phyloP scores from a whole-genome alignment of 2,113 vertebrate genomes.

The Paramormyrops kingsleyae region DNA sequence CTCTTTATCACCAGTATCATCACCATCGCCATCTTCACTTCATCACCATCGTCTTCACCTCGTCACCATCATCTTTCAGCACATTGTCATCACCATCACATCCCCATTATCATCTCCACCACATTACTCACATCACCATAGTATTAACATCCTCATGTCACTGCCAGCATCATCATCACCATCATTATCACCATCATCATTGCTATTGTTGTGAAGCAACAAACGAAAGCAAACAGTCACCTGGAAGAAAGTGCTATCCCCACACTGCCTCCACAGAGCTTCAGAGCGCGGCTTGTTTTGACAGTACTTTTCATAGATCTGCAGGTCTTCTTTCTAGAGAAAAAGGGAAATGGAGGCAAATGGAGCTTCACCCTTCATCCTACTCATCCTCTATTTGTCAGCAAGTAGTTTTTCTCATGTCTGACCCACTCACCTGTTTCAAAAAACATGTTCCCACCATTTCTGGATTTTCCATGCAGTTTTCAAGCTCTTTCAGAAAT shows the following conservation, averaged over 20 bases:
- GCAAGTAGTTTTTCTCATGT: not conserved
- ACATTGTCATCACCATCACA: not conserved
- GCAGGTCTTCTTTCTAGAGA: constrained; percentile 85
- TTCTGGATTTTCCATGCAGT: constrained; percentile 79
- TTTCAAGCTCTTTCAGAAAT: constrained; percentile 85
- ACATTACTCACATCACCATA: not conserved
- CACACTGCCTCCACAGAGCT: constrained; percentile 87
- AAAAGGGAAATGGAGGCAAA: constrained; percentile 17
- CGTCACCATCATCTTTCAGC: not conserved
- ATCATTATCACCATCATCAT: not conserved
- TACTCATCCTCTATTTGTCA: not conserved
- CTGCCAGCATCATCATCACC: not conserved
- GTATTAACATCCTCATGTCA: not conserved
- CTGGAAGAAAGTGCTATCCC: constrained; percentile 86
- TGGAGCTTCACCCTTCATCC: not conserved
- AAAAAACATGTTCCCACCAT: constrained; percentile 85
- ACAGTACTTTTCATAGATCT: constrained; percentile 92
- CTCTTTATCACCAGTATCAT: not conserved
- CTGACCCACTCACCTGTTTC: constrained; percentile 74
- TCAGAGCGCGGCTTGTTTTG: constrained; percentile 90
- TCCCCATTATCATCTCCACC: not conserved
- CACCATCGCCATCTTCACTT: not conserved
- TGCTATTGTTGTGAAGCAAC: not conserved
- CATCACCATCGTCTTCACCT: not conserved
- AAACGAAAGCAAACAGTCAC: constrained; percentile 41